Evolutionary conservation across 2,888 invertebrate genomes (phyloP).

Genomic region (Eulithis prunata): DNA sequence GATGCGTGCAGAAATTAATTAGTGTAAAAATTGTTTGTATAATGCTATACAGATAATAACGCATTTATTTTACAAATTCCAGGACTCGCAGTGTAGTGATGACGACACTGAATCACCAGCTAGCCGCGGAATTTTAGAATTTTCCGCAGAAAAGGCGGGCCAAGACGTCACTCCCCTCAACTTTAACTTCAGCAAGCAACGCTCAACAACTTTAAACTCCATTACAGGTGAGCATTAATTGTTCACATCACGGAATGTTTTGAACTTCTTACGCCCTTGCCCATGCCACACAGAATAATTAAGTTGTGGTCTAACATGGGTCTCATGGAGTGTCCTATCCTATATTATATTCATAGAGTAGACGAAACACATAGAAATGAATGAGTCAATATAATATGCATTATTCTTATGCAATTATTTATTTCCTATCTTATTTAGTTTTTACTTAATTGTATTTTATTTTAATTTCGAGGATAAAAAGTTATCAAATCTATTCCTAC

Average conservation of each 20-base stretch:
- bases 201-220: slow-evolving; percentile 89
- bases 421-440: slow-evolving; percentile 41
- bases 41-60: too few species aligned
- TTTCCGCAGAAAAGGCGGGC: slow-evolving; percentile 94
- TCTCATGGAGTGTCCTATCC: slow-evolving; percentile 54
- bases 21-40: neutral
- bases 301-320: slow-evolving; percentile 43
- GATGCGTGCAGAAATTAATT: too few species aligned
- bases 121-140: slow-evolving; percentile 91
- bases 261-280: slow-evolving; percentile 46
- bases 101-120: slow-evolving; percentile 80
- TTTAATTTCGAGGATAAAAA: slow-evolving; percentile 8
- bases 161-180: slow-evolving; percentile 94
- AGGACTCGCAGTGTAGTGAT: slow-evolving; percentile 81
- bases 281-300: slow-evolving; percentile 40
- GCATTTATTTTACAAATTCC: slow-evolving; percentile 31
- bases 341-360: slow-evolving; percentile 63
- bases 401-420: slow-evolving; percentile 58
- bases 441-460: slow-evolving; percentile 21
- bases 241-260: slow-evolving; percentile 48
- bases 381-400: slow-evolving; percentile 62
- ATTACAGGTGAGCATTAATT: slow-evolving; percentile 85
- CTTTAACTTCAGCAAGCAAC: slow-evolving; percentile 89
- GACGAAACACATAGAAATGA: slow-evolving; percentile 68
- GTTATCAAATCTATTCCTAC: slow-evolving; percentile 21